Conservation (phyloP, 1,140 invertebrate genomes). For the Drosophila kohkoa region DNA sequence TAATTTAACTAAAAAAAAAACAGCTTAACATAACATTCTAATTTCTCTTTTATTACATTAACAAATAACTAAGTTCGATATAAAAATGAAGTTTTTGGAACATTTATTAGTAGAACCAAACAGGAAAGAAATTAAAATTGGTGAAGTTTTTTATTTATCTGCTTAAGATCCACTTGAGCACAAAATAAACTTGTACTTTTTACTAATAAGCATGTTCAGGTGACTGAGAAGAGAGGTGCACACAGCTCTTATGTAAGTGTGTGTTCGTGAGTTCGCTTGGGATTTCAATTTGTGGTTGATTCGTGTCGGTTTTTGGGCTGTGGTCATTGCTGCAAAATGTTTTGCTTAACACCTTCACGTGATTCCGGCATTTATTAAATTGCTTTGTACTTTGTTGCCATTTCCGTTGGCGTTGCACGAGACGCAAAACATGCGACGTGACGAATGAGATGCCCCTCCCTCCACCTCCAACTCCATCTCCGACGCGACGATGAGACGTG, state of each 20-base stretch:
- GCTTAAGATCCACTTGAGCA: too few species aligned
- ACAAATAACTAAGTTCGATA: too few species aligned
- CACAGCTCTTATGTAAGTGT: conserved; percentile 20
- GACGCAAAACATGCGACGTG: conserved; percentile 75
- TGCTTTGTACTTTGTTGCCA: conserved; percentile 81
- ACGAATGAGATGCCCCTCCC: conserved; percentile 56
- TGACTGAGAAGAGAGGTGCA: not conserved
- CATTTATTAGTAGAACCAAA: too few species aligned
- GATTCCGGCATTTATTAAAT: conserved; percentile 83
- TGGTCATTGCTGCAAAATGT: conserved; percentile 66
- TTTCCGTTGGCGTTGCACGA: conserved; percentile 76
- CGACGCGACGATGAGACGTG: not conserved
- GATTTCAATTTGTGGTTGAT: conserved; percentile 61
- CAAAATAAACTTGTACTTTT: not conserved
- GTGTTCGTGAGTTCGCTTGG: not conserved
- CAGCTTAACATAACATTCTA: too few species aligned
- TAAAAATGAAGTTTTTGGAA: too few species aligned
- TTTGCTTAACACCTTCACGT: conserved; percentile 83
- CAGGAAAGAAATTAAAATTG: too few species aligned
- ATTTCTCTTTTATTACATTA: too few species aligned
- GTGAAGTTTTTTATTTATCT: too few species aligned
- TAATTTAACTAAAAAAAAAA: too few species aligned
- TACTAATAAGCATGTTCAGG: not conserved
- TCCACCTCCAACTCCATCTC: too few species aligned
- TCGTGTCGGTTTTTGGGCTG: conserved; percentile 35